Base-by-base conservation (phyloP, 2,888 invertebrate species). In the Diarsia brunnea region DNA sequence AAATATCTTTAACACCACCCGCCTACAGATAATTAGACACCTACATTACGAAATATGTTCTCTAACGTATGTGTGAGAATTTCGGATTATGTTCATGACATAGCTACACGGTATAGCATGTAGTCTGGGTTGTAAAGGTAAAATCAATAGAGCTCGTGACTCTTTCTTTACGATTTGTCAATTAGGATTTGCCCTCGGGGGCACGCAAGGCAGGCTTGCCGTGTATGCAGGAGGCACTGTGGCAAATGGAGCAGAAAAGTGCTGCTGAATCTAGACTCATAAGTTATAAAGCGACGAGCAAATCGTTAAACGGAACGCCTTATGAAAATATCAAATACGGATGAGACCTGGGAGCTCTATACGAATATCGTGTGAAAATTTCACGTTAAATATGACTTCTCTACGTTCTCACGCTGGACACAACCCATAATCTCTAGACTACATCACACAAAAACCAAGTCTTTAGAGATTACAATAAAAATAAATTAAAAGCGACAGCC, bases 1-100 rank as follows among this genome's bases (percentile, higher is more conserved):
- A 91, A 93, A 92, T 91, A 93, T 91, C 91, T 89, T 89, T 88
- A 88, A 89, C 91, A 89, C 85, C 84, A 87, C 86, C 89, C 85
- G 87, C 83, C 86, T 76, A 84, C 76, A 90, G 91, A 92, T 92
- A 92, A 92, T 92, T 91, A 92, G 89, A 84, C 84, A 81, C 86
- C 82, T 86, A 88, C 79, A 84, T 89, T 87, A 79, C 78, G 81
- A 81, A 84, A 83, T 87, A 81, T 84, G 79, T 75, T 69, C 69
- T 67, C 69, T 83, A 73, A 79, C 78, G 77, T 87, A 81, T 87
- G 79, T 68, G 64, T 60, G 60, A 47, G 73, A 80, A 74, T 31
- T 73, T 73, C 47, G 73, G 77, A 77, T 73, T 82, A 70, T 85
- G 64, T 71, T 68, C 61, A 73, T 71, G 58, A 73, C 55, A 63